A percentile compares a stretch with the other conserved stretches of the same genome.
These are phyloP conservation scores for Prolemur simus DNA, from an alignment of 2,113 vertebrate species.

Conservation along the genomic window DNA sequence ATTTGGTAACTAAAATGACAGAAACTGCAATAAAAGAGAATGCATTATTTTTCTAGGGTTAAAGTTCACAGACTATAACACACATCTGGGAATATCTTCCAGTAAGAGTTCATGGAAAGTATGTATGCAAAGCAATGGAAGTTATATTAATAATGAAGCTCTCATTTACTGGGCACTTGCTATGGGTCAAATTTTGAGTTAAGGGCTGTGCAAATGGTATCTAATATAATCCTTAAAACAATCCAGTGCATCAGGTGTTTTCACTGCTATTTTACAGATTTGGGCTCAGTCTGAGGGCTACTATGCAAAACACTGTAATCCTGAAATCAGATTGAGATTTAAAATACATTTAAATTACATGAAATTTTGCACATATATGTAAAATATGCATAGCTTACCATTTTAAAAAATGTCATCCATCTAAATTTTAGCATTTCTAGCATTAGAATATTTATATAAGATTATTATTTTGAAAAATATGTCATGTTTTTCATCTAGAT, in stretches of 20 bases:
- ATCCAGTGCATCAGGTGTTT: not conserved
- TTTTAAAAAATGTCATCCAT: not conserved
- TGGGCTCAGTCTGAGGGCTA: not conserved
- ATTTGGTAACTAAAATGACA: not conserved
- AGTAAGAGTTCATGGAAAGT: not conserved
- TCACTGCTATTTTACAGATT: not conserved
- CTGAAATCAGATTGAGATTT: constrained; percentile 6
- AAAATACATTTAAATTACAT: not conserved
- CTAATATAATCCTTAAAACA: not conserved
- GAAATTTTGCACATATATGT: not conserved
- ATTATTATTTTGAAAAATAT: constrained; percentile 10
- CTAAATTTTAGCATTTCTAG: not conserved
- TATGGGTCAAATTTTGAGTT: not conserved
- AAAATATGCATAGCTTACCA: not conserved
- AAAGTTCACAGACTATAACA: not conserved
- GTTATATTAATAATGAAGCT: not conserved
- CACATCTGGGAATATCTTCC: not conserved
- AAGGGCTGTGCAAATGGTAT: not conserved
- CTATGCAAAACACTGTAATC: not conserved
- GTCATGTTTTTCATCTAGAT: not conserved
- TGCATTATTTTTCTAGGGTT: not conserved
- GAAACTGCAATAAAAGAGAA: not conserved
- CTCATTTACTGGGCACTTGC: not conserved
- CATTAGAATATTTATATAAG: constrained; percentile 12
- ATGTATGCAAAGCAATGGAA: not conserved